Evolutionary conservation across 2,797 vertebrate genomes (phyloP).

Genomic region (Melanotaenia trifasciata): DNA sequence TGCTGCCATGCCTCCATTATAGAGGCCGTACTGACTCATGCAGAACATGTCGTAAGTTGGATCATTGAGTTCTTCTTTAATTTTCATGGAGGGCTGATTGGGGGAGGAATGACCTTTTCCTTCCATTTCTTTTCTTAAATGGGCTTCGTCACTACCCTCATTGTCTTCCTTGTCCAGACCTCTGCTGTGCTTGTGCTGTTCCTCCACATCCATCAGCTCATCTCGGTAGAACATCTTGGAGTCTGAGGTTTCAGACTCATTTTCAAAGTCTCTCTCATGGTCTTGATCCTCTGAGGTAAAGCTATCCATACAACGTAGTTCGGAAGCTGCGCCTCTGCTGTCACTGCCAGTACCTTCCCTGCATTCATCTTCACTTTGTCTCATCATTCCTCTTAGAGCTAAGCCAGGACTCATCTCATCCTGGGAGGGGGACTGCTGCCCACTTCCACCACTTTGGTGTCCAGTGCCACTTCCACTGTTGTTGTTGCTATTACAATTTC

Average conservation of each 20-base stretch:
- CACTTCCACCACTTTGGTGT: conserved; percentile 82
- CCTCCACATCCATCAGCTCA: conserved; percentile 93
- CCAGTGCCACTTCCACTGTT: conserved; percentile 76
- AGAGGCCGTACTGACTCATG: conserved; percentile 98
- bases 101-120: conserved; percentile 88
- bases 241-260: conserved; percentile 97
- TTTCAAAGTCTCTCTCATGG: conserved; percentile 97
- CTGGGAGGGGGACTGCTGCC: conserved; percentile 94
- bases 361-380: conserved; percentile 89
- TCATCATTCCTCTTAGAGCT: conserved; percentile 92
- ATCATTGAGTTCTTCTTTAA: conserved; percentile 97
- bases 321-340: conserved; percentile 83
- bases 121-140: conserved; percentile 87
- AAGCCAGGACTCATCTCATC: conserved; percentile 96
- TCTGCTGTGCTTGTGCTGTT: conserved; percentile 75
- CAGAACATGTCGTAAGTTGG: conserved; percentile 99
- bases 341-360: conserved; percentile 83
- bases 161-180: conserved; percentile 76
- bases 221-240: conserved; percentile 91
- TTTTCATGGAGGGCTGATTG: conserved; percentile 91
- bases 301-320: conserved; percentile 93
- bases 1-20: conserved; percentile 89
- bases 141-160: conserved; percentile 82
- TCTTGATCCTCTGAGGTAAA: conserved; percentile 99
- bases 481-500: conserved; percentile 84